phyloP scores from a whole-genome alignment of 2,888 invertebrate species.

The Chironomus riparius region DNA sequence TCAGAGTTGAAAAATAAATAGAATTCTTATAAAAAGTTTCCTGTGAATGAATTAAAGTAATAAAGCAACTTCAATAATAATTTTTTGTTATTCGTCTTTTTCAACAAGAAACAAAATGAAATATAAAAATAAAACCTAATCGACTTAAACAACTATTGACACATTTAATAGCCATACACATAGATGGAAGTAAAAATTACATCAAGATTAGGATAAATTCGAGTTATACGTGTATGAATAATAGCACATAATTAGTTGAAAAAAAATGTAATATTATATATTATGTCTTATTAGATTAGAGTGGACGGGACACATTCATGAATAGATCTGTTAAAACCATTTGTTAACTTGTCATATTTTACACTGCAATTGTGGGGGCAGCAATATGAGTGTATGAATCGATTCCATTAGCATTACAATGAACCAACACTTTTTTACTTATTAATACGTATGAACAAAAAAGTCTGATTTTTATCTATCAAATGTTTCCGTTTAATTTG shows the following conservation, averaged over 20 bases:
- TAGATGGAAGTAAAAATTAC: background rate
- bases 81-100: no score
- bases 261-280: background rate
- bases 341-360: constrained; percentile 22
- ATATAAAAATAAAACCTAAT: background rate
- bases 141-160: constrained; percentile 21
- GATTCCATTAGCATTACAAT: constrained; percentile 15
- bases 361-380: constrained; percentile 8
- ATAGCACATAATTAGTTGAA: constrained; percentile 8
- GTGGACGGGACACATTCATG: no score
- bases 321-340: background rate
- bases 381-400: background rate
- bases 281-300: background rate
- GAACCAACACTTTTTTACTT: constrained; percentile 13
- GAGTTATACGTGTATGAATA: background rate
- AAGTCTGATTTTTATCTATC: constrained; percentile 18
- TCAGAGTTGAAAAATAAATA: background rate
- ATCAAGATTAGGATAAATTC: constrained; percentile 11
- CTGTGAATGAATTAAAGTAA: no score
- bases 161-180: background rate
- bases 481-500: constrained; percentile 20
- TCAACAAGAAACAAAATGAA: no score
- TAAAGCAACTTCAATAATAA: no score
- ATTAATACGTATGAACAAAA: no score
- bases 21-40: no score